A percentile compares a stretch with the other conserved stretches of the same genome.
Conservation (phyloP, 2,113 vertebrate species). For the Plecotus auritus region DNA sequence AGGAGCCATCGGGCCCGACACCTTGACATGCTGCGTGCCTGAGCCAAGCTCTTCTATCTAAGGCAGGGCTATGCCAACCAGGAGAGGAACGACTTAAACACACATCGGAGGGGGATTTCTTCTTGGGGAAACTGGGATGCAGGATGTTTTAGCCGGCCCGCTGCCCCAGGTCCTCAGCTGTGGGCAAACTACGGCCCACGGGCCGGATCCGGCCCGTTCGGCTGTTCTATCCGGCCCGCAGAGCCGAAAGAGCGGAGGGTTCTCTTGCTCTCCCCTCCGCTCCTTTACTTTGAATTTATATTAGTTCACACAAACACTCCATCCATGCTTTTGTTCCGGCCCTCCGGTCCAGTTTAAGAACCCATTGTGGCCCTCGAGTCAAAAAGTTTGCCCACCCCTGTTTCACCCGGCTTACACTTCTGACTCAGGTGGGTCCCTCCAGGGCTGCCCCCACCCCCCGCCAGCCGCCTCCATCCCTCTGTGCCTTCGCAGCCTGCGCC, state of each 20-base stretch:
- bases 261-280: too few species aligned
- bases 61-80: background rate
- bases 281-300: too few species aligned
- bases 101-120: accelerated
- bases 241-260: too few species aligned
- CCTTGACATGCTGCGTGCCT: background rate
- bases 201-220: too few species aligned
- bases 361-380: too few species aligned
- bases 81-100: background rate
- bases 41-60: background rate
- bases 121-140: background rate
- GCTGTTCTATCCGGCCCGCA: too few species aligned
- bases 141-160: background rate
- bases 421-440: background rate
- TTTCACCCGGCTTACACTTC: background rate
- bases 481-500: background rate
- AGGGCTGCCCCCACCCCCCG: background rate
- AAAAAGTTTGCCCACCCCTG: too few species aligned
- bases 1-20: background rate
- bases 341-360: too few species aligned
- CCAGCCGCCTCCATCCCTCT: too few species aligned
- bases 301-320: too few species aligned
- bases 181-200: too few species aligned
- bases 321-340: too few species aligned
- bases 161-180: background rate